Conservation (phyloP, 2,113 vertebrate species). For the Tonatia bakeri region DNA sequence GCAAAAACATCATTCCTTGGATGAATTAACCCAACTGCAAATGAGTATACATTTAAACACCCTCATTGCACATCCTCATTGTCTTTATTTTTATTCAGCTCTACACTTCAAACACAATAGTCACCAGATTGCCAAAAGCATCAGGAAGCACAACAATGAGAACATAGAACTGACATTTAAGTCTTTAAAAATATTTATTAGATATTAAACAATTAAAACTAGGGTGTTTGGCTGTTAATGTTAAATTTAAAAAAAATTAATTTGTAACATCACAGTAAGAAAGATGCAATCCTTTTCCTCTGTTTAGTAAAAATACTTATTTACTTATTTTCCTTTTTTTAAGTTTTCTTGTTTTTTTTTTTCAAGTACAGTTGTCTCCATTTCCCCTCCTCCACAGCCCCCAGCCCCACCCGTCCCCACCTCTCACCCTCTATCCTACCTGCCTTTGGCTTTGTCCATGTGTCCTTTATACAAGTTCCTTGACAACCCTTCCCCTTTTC, state of each 20-base stretch:
- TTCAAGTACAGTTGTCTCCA: no score
- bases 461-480: no score
- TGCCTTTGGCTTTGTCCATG: no score
- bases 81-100: not conserved
- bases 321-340: no score
- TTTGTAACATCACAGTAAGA: not conserved
- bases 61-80: not conserved
- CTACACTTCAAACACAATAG: slow-evolving; percentile 5
- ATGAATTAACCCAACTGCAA: slow-evolving; percentile 15
- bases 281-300: not conserved
- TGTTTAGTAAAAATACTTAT: slow-evolving; percentile 33
- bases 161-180: not conserved
- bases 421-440: no score
- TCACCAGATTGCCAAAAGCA: slow-evolving; percentile 16
- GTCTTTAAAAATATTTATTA: not conserved
- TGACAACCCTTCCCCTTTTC: no score
- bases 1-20: slow-evolving; percentile 4
- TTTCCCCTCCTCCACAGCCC: no score
- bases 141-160: not conserved
- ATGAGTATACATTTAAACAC: not conserved
- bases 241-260: not conserved
- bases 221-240: not conserved
- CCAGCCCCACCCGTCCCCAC: no score
- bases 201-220: not conserved
- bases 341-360: no score